phyloP scores from a whole-genome alignment of 35 echinoderm and acorn worm genomes.

The Hemicentrotus pulcherrimus region DNA sequence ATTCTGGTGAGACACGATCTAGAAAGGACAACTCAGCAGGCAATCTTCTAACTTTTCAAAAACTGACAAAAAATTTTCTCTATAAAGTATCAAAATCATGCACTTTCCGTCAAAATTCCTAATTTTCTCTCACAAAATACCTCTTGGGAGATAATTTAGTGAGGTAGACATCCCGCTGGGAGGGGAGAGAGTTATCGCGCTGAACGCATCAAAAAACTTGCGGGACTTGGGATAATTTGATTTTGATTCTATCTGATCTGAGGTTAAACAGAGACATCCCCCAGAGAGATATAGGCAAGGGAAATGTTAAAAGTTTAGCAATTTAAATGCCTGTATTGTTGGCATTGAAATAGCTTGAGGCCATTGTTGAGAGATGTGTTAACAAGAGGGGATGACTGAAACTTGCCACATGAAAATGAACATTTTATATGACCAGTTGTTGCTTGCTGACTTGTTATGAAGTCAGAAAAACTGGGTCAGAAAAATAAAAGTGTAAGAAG shows the following conservation, averaged over 20 bases:
- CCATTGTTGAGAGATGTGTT: background rate
- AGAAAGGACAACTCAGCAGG: background rate
- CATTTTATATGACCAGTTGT: background rate
- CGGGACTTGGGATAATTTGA: background rate
- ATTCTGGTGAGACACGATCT: background rate
- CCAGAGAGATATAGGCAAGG: background rate
- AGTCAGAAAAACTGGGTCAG: background rate
- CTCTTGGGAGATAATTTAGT: background rate
- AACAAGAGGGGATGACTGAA: background rate
- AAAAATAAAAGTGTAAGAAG: background rate
- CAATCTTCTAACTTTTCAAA: background rate
- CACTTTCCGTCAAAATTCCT: background rate
- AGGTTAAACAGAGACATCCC: background rate
- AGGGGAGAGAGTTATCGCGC: background rate
- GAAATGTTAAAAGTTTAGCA: background rate
- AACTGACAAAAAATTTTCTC: background rate
- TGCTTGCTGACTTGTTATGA: background rate
- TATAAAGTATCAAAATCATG: background rate
- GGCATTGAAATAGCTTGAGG: constrained; percentile 1
- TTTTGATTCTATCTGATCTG: constrained; percentile 19
- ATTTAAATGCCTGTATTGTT: background rate
- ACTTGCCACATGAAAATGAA: constrained; percentile 2
- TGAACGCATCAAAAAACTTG: background rate
- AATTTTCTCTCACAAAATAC: background rate
- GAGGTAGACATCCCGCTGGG: background rate